Evolutionary conservation across 2,888 invertebrate species (phyloP), one percentile per base, ranked within the genome.

Genomic region (Meandrusa payeni): DNA sequence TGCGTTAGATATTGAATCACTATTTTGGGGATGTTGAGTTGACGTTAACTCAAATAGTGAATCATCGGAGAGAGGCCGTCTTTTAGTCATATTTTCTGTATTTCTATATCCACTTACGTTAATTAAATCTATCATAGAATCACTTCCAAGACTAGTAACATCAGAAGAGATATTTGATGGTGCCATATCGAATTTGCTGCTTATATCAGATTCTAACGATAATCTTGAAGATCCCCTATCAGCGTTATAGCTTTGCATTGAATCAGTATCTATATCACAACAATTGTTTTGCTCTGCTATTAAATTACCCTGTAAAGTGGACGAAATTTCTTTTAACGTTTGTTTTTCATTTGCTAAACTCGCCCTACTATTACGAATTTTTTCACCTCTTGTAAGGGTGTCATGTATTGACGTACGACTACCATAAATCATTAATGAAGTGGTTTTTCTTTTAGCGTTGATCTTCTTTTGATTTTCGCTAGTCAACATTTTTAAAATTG

Each of bases 41-140:
- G 91, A 90, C 44, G 91, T 91, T 27, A 93, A 80, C 64, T 93
- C 92, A 62, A 92, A 93, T 26, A 92, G 78, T 32, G 93, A 93
- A 56, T 94, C 93, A 62, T 93, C 93, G 10, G 94, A 94, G 2
- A 95, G 88, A 0, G 94, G 94, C 52, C 94, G 82, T 34, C 94
- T 85, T 59, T 93, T 94, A 26, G 93, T 70, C 55, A 91, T 89
- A 13, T 89, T 83, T 57, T 92, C 91, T 24, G 90, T 86, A 47
- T 90, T 89, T 52, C 83, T 86, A 51, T 79, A 81, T 11, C 57
- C 64, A 44, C 75, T 67, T 1, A 76, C 67, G 61, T 83, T 73
- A 43, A 91, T 78, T 3, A 91, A 76, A 53, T 93, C 92, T 2
- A 90, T 76, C 48, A 89, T 88, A 31, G 85, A 76, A 39, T 86